These are phyloP conservation scores for Odocoileus hemionus DNA, from an alignment of 2,113 vertebrate species.

Conservation along the genomic window DNA sequence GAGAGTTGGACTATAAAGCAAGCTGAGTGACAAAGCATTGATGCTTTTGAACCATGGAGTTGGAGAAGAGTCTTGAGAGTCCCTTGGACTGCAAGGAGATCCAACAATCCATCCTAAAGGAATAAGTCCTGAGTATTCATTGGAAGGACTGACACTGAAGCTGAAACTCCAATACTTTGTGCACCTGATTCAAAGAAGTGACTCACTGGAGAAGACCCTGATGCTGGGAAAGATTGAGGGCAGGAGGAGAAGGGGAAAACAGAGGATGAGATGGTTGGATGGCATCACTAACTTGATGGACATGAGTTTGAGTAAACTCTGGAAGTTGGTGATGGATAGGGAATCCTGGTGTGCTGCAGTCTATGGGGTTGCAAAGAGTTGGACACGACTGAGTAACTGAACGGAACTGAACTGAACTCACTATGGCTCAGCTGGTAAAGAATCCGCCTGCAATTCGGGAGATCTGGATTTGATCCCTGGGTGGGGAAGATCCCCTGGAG, in stretches of 20 bases:
- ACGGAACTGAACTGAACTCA: not conserved
- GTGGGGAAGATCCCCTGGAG: not conserved
- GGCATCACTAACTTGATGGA: not conserved
- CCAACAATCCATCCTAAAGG: not conserved
- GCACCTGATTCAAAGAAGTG: too few species aligned
- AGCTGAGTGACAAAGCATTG: fast-evolving
- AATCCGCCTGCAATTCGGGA: not conserved
- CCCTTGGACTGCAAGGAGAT: not conserved
- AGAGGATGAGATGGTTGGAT: not conserved
- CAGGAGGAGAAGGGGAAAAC: not conserved
- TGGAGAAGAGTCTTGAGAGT: not conserved
- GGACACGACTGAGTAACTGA: not conserved
- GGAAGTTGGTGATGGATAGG: not conserved
- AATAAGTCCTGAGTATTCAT: not conserved
- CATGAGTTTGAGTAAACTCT: not conserved
- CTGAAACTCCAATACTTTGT: not conserved
- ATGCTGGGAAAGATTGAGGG: too few species aligned
- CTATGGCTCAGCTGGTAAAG: not conserved
- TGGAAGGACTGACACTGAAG: not conserved
- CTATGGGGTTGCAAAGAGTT: not conserved
- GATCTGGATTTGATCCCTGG: not conserved
- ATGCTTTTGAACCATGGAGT: not conserved
- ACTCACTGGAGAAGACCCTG: too few species aligned
- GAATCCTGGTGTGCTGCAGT: not conserved
- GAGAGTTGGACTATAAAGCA: not conserved